phyloP scores from a whole-genome alignment of 2,888 invertebrate species.

The Amblyteles armatorius region DNA sequence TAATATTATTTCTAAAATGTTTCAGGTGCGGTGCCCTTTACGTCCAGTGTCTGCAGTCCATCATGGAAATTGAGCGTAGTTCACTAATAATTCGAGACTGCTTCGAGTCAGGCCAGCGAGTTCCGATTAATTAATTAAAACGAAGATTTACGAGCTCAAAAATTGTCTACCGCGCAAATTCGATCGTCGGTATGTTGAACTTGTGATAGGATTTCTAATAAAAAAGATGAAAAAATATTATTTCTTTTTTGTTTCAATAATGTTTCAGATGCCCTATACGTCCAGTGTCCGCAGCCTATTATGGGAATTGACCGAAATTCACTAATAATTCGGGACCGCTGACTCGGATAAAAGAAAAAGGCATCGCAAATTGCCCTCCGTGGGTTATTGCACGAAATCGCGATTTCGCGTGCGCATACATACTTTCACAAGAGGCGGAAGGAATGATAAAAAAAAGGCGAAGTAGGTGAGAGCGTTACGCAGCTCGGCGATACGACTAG shows the following conservation, averaged over 20 bases:
- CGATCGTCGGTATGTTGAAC: too few species aligned
- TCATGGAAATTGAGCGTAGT: too few species aligned
- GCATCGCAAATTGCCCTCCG: conserved; percentile 35
- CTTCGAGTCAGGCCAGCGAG: neutral
- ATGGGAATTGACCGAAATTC: neutral
- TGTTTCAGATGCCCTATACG: neutral
- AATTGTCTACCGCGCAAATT: too few species aligned
- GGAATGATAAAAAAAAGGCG: conserved; percentile 28
- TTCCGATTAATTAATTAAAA: neutral
- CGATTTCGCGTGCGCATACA: conserved; percentile 62
- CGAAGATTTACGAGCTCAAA: neutral
- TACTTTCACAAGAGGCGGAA: conserved; percentile 33
- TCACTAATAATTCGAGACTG: too few species aligned
- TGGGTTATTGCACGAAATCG: conserved; percentile 62
- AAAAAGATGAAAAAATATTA: too few species aligned
- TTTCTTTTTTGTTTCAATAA: too few species aligned
- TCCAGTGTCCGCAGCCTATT: neutral
- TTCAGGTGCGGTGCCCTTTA: too few species aligned
- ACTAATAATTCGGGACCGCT: neutral
- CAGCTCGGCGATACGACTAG: conserved; percentile 53
- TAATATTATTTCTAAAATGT: too few species aligned
- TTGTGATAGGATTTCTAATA: too few species aligned
- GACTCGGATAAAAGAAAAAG: conserved; percentile 21
- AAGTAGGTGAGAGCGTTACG: conserved; percentile 62
- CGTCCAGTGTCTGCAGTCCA: too few species aligned